Conservation (phyloP, 2,888 invertebrate genomes). For the Sinopyrophorus schimmeli region DNA sequence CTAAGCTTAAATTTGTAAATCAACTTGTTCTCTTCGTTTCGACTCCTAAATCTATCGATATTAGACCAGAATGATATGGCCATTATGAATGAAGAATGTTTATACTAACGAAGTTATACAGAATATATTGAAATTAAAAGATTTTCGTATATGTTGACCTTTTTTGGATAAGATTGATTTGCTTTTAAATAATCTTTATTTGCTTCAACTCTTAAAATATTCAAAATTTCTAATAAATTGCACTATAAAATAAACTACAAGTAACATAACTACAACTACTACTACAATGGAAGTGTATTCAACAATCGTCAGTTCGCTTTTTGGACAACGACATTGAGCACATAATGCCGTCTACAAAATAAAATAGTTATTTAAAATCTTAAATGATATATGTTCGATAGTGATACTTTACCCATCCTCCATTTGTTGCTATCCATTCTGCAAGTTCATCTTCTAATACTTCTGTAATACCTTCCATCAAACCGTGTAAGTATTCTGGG, state of each 20-base stretch:
- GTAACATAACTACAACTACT: conserved; percentile 45
- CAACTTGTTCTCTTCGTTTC: not conserved
- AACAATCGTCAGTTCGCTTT: conserved; percentile 50
- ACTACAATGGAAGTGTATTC: conserved; percentile 51
- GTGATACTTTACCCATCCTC: conserved; percentile 74
- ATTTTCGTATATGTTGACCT: conserved; percentile 8
- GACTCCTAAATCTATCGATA: not conserved
- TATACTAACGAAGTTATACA: conserved; percentile 26
- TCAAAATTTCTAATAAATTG: conserved; percentile 38
- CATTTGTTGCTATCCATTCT: conserved; percentile 79
- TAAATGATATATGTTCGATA: not conserved
- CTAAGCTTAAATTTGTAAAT: not conserved
- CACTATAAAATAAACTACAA: conserved; percentile 49
- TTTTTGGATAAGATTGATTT: too few relatives aligned
- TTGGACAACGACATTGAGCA: conserved; percentile 52
- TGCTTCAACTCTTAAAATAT: conserved; percentile 1
- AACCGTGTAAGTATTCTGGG: conserved; percentile 75
- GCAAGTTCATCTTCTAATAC: conserved; percentile 71
- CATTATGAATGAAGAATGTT: conserved; percentile 24
- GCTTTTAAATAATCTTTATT: too few relatives aligned
- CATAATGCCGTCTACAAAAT: conserved; percentile 51
- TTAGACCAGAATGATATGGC: conserved; percentile 14
- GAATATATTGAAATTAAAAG: conserved; percentile 13
- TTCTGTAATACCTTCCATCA: conserved; percentile 77
- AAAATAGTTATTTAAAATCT: not conserved